Conservation (phyloP, 2,888 invertebrate genomes). For the Drosophila suboccidentalis region DNA sequence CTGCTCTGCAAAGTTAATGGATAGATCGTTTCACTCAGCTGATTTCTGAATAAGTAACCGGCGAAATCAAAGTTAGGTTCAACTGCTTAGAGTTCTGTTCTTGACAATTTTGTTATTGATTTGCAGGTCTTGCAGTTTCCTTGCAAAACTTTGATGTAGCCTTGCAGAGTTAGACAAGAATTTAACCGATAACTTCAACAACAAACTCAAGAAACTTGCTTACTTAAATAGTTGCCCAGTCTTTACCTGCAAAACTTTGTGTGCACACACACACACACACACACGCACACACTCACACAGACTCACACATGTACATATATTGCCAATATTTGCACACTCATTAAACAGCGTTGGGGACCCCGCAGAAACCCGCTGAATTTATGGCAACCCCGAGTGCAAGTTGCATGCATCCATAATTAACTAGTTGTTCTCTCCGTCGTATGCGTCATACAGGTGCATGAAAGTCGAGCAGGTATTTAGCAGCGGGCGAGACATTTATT, state of each 20-base stretch:
- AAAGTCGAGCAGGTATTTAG: conserved; percentile 46
- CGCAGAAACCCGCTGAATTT: conserved; percentile 63
- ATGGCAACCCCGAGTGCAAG: conserved; percentile 47
- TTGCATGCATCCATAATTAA: conserved; percentile 78
- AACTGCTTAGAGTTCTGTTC: conserved; percentile 8
- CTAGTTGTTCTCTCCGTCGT: conserved; percentile 65
- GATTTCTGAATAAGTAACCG: neutral
- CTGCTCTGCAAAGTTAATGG: neutral
- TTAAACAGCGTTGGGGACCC: conserved; percentile 62
- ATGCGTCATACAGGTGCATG: conserved; percentile 31
- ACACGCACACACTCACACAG: conserved; percentile 10
- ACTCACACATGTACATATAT: conserved; percentile 3
- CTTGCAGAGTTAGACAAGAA: conserved; percentile 25
- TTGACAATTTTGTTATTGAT: conserved; percentile 30
- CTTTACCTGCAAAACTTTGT: conserved; percentile 58
- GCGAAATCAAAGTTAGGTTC: conserved; percentile 7
- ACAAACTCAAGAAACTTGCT: conserved; percentile 53
- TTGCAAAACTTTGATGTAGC: conserved; percentile 13
- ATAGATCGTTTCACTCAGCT: no score
- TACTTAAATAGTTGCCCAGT: conserved; percentile 66
- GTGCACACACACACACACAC: conserved; percentile 16
- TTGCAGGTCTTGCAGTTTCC: conserved; percentile 26
- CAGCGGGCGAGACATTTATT: conserved; percentile 64
- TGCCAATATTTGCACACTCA: conserved; percentile 73
- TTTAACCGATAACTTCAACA: conserved; percentile 61